Base-by-base conservation (phyloP, 2,888 invertebrate genomes). In the Athripsodes cinereus region DNA sequence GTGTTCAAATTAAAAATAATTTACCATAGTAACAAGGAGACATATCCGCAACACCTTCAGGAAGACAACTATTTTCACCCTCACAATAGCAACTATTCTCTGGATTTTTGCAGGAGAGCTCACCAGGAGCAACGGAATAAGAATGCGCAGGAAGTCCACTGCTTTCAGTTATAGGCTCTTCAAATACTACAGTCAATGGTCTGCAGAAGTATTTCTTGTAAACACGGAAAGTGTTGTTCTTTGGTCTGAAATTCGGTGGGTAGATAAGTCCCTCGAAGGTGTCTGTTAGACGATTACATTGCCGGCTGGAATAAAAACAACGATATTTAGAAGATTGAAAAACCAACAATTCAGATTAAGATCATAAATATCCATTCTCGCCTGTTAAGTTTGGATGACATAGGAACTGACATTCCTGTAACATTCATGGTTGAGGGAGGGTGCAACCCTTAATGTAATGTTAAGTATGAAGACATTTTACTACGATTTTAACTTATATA, bases 151-250 rank as follows among this genome's bases (percentile, higher is more conserved):
- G 74, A 0, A 85, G 73, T 0, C 87, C 87, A 13, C 68, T 69
- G 8, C 70, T 67, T 59, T 67, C 66, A 13, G 60, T 62, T 53
- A 57, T 64, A 1, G 55, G 66, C 1, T 67, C 69, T 0, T 67
- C 59, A 58, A 69, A 74, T 20, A 72, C 69, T 31, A 75, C 62
- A 63, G 74, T 83, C 40, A 91, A 66, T 1, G 86, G 79, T 49
- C 91, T 79, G 70, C 93, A 94, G 67, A 93, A 86, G 0, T 89
- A 83, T 65, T 85, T 84, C 21, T 90, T 79, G 71, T 84, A 93
- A 6, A 91, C 69, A 16, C 79, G 72, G 61, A 92, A 76, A 0
- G 72, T 69, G 0, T 74, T 75, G 0, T 75, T 73, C 54, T 76
- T 76, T 21, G 75, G 71, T 2, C 72, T 70, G 53, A 92, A 66